Evolutionary conservation across 2,113 vertebrate genomes (phyloP).

Genomic region (Archocentrus centrarchus): DNA sequence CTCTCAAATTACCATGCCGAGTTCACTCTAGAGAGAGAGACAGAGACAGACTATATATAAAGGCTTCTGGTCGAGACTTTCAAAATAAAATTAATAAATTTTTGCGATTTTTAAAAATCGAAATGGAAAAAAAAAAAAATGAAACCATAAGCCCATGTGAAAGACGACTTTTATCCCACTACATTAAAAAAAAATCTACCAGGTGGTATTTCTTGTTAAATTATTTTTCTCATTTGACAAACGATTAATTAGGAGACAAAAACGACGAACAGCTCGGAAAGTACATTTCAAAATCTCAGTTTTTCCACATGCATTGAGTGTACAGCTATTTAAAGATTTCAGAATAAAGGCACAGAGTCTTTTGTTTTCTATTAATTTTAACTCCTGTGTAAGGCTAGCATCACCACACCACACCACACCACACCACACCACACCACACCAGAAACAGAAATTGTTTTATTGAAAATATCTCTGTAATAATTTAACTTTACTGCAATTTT

Average conservation of each 20-base stretch:
- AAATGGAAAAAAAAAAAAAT: neutral
- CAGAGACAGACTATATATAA: neutral
- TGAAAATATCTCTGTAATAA: neutral
- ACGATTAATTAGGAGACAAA: no score
- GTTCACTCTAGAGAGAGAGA: neutral
- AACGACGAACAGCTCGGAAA: no score
- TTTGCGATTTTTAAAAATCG: neutral
- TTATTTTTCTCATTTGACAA: no score
- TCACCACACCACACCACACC: neutral
- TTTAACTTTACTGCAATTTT: neutral
- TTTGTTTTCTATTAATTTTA: neutral
- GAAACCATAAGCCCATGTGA: neutral
- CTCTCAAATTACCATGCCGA: constrained; percentile 49
- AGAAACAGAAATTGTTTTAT: neutral
- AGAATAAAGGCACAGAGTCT: neutral
- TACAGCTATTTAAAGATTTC: neutral
- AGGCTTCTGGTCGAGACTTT: constrained; percentile 18
- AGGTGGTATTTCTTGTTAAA: no score
- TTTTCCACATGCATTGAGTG: neutral
- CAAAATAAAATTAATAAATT: constrained; percentile 28
- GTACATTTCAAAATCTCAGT: no score
- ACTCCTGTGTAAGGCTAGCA: neutral
- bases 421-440: neutral
- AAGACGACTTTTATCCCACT: neutral
- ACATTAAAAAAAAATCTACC: neutral